Evolutionary conservation across 2,888 invertebrate genomes (phyloP).

Genomic region (Margaritifera margaritifera): DNA sequence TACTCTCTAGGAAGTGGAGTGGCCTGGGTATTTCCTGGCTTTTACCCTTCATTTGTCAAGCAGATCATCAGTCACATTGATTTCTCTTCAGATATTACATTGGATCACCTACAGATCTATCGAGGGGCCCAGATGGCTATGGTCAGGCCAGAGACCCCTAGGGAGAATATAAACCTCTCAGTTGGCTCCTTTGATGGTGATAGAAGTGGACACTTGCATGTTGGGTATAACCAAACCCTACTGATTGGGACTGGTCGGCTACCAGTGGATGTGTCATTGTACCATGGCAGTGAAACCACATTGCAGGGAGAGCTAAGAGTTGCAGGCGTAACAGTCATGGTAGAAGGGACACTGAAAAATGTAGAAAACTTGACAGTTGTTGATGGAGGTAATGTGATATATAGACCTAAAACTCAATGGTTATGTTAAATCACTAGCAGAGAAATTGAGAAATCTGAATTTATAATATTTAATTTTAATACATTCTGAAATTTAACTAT

Average conservation of each 20-base stretch:
- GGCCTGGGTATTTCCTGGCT: constrained; percentile 47
- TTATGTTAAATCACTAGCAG: too few relatives aligned
- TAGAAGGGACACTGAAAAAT: constrained; percentile 51
- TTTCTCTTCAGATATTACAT: constrained; percentile 21
- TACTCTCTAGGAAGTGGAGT: constrained; percentile 31
- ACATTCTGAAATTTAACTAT: too few relatives aligned
- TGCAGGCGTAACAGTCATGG: constrained; percentile 50
- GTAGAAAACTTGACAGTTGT: constrained; percentile 59
- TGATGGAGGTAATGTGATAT: constrained; percentile 45
- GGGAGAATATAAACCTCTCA: constrained; percentile 13
- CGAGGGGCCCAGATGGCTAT: too few relatives aligned
- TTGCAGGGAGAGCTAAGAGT: constrained; percentile 55
- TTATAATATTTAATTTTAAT: too few relatives aligned
- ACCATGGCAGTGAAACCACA: constrained; percentile 47
- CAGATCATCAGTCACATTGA: constrained; percentile 16
- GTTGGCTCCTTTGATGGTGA: constrained; percentile 45
- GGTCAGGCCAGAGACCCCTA: too few relatives aligned
- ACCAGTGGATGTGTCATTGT: constrained; percentile 48
- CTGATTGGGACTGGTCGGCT: constrained; percentile 47
- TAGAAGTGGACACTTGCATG: constrained; percentile 46
- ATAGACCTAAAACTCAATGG: neutral
- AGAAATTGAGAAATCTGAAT: too few relatives aligned
- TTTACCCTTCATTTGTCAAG: constrained; percentile 38
- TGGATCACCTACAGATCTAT: constrained; percentile 48
- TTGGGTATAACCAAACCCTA: constrained; percentile 55